Evolutionary conservation across 1,140 invertebrate genomes (phyloP), one percentile per base, ranked within the genome.

Genomic region (Bicyclus anynana): DNA sequence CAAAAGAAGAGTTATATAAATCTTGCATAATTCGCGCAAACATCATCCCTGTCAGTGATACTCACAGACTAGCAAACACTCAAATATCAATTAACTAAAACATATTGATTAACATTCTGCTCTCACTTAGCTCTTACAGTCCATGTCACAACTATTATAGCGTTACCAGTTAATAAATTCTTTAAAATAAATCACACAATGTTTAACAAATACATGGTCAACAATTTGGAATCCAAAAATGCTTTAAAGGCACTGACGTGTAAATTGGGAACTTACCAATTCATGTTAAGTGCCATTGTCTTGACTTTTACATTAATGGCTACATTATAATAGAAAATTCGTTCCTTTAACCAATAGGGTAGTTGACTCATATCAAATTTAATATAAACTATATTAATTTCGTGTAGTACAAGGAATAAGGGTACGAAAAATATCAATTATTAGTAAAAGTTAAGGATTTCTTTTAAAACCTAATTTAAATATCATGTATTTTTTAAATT

Each of bases 41-140:
- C 85, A 88, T 81, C 77, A 85, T 82, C 69, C 84, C 84, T 86
- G 74, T 84, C 84, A 87, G 83, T 84, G 83, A 86, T 86, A 80
- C 83, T 84, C 80, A 84, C 82, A 87, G 84, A 87, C 84, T 87
- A 87, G 84, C 82, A 84, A 67, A 74, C 75, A 84, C 82, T 77
- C 81, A 57, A 73, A 59, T 69, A 63, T 57, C 72, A 69, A 69
- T 63, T 51, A 73, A 60, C 56, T 64, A 58, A 59, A 62, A 49
- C 51, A 50, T 40, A 51, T 42, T 52, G 53, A 67, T 67, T 60
- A 27, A 61, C 55, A 62, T 42, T 54, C 59, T 42, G 49, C 63
- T 65, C 54, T 60, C 47, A 47, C 58, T 48, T 63, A 65, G 51
- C 57, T 66, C 67, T 59, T 57, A 58, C 53, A 66, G 61, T 60